Conservation (phyloP, 2,797 vertebrate species). For the Megalops cyprinoides region DNA sequence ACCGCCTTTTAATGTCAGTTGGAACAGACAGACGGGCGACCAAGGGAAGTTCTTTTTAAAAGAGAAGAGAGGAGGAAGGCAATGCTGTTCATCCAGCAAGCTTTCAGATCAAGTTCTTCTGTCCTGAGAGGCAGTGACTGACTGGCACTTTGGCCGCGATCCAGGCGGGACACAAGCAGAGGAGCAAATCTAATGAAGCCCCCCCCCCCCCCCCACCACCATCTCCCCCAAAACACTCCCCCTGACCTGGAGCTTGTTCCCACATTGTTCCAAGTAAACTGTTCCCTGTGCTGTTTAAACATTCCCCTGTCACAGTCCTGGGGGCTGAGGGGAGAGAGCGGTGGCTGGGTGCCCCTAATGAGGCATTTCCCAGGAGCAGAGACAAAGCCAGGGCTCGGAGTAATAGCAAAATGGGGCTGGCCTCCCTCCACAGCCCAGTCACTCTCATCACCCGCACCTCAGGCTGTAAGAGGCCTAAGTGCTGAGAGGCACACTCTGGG, state of each 20-base stretch:
- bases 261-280: conserved; percentile 46
- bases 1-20: too few species aligned
- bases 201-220: neutral
- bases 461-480: conserved; percentile 48
- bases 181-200: conserved; percentile 53
- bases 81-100: neutral
- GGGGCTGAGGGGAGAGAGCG: conserved; percentile 29
- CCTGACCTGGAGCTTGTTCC: conserved; percentile 41
- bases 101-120: neutral
- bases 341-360: conserved; percentile 52
- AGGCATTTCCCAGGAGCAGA: conserved; percentile 35
- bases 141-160: conserved; percentile 23
- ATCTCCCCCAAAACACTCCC: too few species aligned
- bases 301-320: conserved; percentile 31
- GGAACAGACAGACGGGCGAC: too few species aligned
- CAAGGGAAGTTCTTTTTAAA: too few species aligned
- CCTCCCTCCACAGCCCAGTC: conserved; percentile 51
- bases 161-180: conserved; percentile 35
- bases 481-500: too few species aligned
- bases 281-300: conserved; percentile 44
- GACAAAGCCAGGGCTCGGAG: conserved; percentile 51
- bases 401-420: conserved; percentile 37
- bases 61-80: neutral
- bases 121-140: conserved; percentile 2
- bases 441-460: conserved; percentile 65